Evolutionary conservation across 2,113 vertebrate genomes (phyloP).

Genomic region (Rousettus leschenaultii): DNA sequence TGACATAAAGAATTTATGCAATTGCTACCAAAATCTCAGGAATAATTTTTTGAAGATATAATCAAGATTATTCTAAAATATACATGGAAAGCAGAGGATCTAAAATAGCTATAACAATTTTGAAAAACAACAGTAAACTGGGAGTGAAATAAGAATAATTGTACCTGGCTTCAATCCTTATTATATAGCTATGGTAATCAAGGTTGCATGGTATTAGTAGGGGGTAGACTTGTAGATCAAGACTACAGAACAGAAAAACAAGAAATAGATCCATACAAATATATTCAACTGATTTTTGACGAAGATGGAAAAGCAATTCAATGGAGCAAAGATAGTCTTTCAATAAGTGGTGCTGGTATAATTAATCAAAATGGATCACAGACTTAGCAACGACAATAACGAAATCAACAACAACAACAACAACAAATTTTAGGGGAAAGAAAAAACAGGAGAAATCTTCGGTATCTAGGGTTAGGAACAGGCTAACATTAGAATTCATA

Average conservation of each 20-base stretch:
- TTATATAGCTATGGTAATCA: neutral
- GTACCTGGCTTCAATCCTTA: neutral
- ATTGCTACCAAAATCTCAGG: neutral
- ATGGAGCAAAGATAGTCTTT: neutral
- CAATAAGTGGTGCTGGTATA: neutral
- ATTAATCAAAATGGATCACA: neutral
- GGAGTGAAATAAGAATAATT: neutral
- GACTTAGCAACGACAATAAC: neutral
- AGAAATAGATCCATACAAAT: neutral
- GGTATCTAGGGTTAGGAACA: neutral
- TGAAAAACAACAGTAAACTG: neutral
- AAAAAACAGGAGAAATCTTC: neutral
- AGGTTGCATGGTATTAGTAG: too few species aligned
- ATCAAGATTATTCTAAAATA: neutral
- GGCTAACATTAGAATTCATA: neutral
- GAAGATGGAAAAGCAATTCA: neutral
- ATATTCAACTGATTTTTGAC: neutral
- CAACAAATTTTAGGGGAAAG: neutral
- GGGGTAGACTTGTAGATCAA: neutral
- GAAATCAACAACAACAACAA: neutral
- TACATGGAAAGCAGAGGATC: neutral
- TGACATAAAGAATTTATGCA: neutral
- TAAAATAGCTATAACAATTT: neutral
- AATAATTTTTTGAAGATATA: neutral
- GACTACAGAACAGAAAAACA: neutral